These are phyloP conservation scores for Epinotia bilunana DNA, from an alignment of 2,888 invertebrate genomes.

Conservation along the genomic window DNA sequence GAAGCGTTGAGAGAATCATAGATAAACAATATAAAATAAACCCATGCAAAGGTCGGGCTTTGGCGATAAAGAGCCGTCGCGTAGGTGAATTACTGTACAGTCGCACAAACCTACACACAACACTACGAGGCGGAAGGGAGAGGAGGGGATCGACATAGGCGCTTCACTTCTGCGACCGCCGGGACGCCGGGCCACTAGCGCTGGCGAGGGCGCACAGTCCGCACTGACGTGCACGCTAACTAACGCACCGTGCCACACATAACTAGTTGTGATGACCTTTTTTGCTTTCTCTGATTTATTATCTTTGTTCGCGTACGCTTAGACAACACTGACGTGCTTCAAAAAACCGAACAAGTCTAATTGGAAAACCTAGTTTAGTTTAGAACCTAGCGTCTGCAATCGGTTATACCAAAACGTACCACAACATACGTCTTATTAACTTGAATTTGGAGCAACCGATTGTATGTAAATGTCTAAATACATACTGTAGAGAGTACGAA, in stretches of 20 bases:
- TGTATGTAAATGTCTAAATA: constrained; percentile 5
- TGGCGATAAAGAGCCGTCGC: constrained; percentile 68
- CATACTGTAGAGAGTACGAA: constrained; percentile 7
- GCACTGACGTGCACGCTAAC: constrained; percentile 63
- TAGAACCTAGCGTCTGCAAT: constrained; percentile 9
- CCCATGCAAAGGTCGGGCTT: constrained; percentile 78
- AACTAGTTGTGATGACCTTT: constrained; percentile 79
- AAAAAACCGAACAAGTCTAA: background rate
- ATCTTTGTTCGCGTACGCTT: constrained; percentile 60
- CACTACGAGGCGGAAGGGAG: constrained; percentile 56
- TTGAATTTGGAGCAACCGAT: constrained; percentile 12
- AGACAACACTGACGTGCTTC: constrained; percentile 67
- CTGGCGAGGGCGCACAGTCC: constrained; percentile 53
- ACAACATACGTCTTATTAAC: background rate
- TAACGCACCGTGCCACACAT: constrained; percentile 75
- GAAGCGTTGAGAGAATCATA: constrained; percentile 57
- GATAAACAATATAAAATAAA: constrained; percentile 59
- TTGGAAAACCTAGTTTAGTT: background rate
- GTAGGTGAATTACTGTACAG: constrained; percentile 59
- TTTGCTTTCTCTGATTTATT: constrained; percentile 76
- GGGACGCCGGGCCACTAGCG: constrained; percentile 47
- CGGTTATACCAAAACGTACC: constrained; percentile 14
- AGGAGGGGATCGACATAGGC: constrained; percentile 66
- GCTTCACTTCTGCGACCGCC: constrained; percentile 77
- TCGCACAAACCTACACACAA: constrained; percentile 61